Evolutionary conservation across 2,888 invertebrate species (phyloP).

Genomic region (Penaeus monodon): DNA sequence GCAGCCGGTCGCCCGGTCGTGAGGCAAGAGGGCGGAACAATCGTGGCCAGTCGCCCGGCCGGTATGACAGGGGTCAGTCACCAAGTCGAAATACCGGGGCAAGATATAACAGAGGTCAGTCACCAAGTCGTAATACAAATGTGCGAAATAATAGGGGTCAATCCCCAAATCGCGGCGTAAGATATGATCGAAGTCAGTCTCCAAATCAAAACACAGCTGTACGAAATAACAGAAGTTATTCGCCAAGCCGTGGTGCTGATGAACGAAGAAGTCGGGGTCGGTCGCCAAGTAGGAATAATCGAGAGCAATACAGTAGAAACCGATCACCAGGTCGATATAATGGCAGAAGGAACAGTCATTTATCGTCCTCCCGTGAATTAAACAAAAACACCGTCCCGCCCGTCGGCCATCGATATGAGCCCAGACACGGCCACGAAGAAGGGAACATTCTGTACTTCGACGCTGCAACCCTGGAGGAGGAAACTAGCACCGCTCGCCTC

Average conservation of each 20-base stretch:
- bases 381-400: not conserved
- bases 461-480: slow-evolving; percentile 69
- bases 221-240: not conserved
- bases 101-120: too few relatives aligned
- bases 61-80: not conserved
- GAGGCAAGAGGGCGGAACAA: not conserved
- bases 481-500: not conserved
- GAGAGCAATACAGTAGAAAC: not conserved
- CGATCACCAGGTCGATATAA: not conserved
- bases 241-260: not conserved
- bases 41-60: not conserved
- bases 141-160: too few relatives aligned
- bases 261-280: too few relatives aligned
- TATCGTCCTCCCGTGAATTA: not conserved
- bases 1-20: not conserved
- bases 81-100: not conserved
- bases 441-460: slow-evolving; percentile 76
- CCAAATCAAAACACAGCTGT: not conserved
- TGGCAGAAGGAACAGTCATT: not conserved
- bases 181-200: too few relatives aligned
- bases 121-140: not conserved
- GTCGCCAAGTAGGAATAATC: not conserved
- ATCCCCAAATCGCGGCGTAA: not conserved
- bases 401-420: not conserved
- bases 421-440: not conserved